These are phyloP conservation scores for Eupsilia transversa DNA, from an alignment of 2,888 invertebrate species.

Conservation along the genomic window DNA sequence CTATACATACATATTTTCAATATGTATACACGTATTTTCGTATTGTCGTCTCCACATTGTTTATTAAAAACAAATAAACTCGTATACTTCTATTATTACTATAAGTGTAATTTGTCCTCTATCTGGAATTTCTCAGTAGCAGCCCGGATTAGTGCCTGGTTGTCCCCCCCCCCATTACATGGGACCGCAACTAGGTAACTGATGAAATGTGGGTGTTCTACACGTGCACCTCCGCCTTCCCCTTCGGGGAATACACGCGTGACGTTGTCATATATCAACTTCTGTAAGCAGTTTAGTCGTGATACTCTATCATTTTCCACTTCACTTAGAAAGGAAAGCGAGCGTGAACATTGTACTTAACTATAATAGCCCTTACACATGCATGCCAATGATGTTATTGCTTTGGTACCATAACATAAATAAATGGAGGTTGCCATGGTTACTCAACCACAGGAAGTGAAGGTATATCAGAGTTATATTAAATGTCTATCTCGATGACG, in stretches of 20 bases:
- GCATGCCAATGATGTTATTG: conserved; percentile 32
- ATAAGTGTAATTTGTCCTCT: too few relatives aligned
- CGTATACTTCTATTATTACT: too few relatives aligned
- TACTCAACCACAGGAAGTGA: conserved; percentile 53
- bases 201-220: background rate
- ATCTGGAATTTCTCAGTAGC: too few relatives aligned
- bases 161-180: too few relatives aligned
- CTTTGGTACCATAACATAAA: conserved; percentile 30
- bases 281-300: conserved; percentile 4
- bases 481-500: conserved; percentile 20
- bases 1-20: too few relatives aligned
- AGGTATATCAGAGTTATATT: conserved; percentile 24
- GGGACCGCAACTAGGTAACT: background rate
- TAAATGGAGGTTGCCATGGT: conserved; percentile 49
- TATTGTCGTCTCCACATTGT: too few relatives aligned
- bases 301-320: conserved; percentile 26
- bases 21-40: too few relatives aligned
- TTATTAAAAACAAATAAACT: too few relatives aligned
- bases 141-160: too few relatives aligned
- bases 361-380: conserved; percentile 29
- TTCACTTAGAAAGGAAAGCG: conserved; percentile 43
- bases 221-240: background rate
- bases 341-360: conserved; percentile 38
- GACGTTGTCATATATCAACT: conserved; percentile 7
- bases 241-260: background rate